A percentile compares a stretch with the other conserved stretches of the same genome.
Evolutionary conservation across 2,888 invertebrate species (phyloP).

Genomic region (Parelbella ahira): DNA sequence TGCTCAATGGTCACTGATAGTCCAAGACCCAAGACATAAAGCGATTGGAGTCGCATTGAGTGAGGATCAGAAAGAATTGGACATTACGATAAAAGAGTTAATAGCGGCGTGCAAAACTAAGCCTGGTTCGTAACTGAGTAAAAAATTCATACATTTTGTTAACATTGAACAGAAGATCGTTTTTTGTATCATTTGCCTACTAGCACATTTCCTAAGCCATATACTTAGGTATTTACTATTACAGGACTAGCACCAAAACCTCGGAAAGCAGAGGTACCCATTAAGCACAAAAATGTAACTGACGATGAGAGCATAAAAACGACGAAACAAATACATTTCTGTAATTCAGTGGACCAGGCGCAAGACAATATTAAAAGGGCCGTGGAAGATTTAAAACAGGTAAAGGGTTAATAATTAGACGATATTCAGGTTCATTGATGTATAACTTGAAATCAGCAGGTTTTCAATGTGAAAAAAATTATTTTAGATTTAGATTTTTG

Average conservation of each 20-base stretch:
- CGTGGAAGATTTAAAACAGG: constrained; percentile 36
- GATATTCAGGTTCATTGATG: too few relatives aligned
- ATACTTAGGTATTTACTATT: too few relatives aligned
- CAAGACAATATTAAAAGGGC: constrained; percentile 29
- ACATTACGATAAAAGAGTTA: constrained; percentile 29
- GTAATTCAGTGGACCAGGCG: constrained; percentile 31
- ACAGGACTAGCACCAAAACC: constrained; percentile 15
- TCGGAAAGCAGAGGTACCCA: constrained; percentile 18
- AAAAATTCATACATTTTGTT: too few relatives aligned
- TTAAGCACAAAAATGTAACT: background rate
- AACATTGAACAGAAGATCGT: too few relatives aligned
- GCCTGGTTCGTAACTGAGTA: constrained; percentile 29
- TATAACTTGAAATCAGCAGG: too few relatives aligned
- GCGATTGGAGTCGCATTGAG: constrained; percentile 31
- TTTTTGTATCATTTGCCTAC: too few relatives aligned
- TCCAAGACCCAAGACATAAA: constrained; percentile 28
- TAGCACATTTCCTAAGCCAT: too few relatives aligned
- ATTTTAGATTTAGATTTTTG: too few relatives aligned
- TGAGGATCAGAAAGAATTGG: constrained; percentile 31
- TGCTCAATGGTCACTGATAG: constrained; percentile 30
- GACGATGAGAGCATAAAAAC: background rate
- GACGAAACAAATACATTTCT: constrained; percentile 25
- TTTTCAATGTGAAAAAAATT: too few relatives aligned
- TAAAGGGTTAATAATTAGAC: too few relatives aligned
- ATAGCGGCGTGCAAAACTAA: constrained; percentile 27